phyloP scores from a whole-genome alignment of 2,797 vertebrate genomes.

The Poecilia wingei region DNA sequence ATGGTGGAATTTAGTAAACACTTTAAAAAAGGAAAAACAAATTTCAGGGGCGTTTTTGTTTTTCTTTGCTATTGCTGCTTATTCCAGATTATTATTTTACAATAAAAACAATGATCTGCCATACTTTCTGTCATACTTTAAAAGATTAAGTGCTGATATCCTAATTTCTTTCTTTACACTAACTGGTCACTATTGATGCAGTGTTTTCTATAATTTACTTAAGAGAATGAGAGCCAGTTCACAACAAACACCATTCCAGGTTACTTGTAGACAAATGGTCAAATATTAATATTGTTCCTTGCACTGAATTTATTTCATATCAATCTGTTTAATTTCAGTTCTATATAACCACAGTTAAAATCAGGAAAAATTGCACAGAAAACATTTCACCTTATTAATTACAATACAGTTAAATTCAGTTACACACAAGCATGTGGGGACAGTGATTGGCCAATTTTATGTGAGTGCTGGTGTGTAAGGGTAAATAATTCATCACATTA shows the following conservation, averaged over 20 bases:
- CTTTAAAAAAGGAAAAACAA: not conserved
- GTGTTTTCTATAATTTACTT: not conserved
- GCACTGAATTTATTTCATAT: not conserved
- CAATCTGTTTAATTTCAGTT: not conserved
- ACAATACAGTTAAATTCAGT: not conserved
- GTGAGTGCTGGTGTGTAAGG: not conserved
- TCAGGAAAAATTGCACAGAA: not conserved
- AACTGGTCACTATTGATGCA: not conserved
- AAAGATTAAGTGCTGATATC: not conserved
- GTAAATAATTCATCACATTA: not conserved
- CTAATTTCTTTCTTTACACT: not conserved
- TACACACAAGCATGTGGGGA: not conserved
- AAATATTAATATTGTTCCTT: not conserved
- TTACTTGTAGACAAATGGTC: not conserved
- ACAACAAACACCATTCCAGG: not conserved
- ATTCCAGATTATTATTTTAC: not conserved
- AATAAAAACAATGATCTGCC: not conserved
- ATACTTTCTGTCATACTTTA: not conserved
- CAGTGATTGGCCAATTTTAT: not conserved
- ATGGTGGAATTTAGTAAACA: not conserved
- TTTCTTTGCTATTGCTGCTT: not conserved
- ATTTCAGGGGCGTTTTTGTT: not conserved
- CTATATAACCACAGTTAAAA: not conserved
- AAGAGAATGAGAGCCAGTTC: not conserved
- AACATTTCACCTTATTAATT: not conserved